A percentile compares a stretch with the other conserved stretches of the same genome.
These are phyloP conservation scores for Heliothis virescens DNA, from an alignment of 1,140 invertebrate genomes.

Conservation along the genomic window DNA sequence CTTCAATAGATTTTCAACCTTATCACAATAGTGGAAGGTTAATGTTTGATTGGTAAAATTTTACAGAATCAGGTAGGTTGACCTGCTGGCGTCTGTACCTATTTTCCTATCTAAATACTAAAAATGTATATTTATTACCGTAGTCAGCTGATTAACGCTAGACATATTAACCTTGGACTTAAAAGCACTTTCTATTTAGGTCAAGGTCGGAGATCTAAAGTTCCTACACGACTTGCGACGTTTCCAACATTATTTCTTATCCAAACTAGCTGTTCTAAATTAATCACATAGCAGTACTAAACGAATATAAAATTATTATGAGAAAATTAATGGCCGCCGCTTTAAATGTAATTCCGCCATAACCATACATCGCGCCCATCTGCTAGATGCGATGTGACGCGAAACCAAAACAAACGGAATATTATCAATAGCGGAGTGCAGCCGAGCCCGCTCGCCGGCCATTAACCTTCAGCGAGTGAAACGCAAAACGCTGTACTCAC, in stretches of 20 bases:
- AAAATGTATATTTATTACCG: too few species aligned
- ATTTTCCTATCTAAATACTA: too few species aligned
- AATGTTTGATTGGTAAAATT: too few species aligned
- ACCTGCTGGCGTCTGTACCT: too few species aligned
- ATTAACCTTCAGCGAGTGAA: constrained; percentile 62
- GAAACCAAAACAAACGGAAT: constrained; percentile 23
- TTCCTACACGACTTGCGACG: too few species aligned
- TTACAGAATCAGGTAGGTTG: too few species aligned
- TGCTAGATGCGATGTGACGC: neutral
- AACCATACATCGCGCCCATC: constrained; percentile 6
- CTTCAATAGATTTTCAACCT: too few species aligned
- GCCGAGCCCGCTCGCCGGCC: constrained; percentile 60
- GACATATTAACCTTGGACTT: constrained; percentile 5
- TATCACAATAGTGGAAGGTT: too few species aligned
- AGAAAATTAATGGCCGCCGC: neutral
- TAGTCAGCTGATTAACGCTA: neutral
- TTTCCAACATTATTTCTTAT: neutral
- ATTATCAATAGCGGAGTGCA: constrained; percentile 26
- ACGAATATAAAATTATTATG: neutral
- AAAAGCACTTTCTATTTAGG: neutral
- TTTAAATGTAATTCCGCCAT: constrained; percentile 3
- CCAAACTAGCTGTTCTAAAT: neutral
- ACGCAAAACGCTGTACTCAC: constrained; percentile 68
- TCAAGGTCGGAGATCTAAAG: neutral
- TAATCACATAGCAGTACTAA: constrained; percentile 5